Evolutionary conservation across 2,888 invertebrate genomes (phyloP).

Genomic region (Melikaiella ostensackeni): DNA sequence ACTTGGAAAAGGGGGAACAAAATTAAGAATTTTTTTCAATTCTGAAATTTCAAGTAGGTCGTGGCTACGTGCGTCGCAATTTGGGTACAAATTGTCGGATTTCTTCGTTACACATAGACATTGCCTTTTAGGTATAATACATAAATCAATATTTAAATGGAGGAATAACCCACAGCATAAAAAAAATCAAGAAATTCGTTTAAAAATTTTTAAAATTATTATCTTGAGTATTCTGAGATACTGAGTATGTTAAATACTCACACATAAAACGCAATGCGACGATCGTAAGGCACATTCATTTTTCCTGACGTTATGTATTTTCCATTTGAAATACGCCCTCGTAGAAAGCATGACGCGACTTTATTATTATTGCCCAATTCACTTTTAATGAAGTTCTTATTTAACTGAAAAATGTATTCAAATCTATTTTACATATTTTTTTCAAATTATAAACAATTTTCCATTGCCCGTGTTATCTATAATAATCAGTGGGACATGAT

Average conservation of each 20-base stretch:
- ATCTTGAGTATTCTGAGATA: background rate
- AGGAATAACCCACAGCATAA: too few species aligned
- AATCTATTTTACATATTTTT: background rate
- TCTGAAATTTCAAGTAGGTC: too few species aligned
- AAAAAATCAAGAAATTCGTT: background rate
- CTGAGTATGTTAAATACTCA: background rate
- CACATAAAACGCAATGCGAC: background rate
- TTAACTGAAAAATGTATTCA: background rate
- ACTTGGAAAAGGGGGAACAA: too few species aligned
- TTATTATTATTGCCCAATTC: background rate
- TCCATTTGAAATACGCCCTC: conserved; percentile 14
- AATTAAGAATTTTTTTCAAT: too few species aligned
- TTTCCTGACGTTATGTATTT: conserved; percentile 29
- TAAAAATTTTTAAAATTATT: background rate
- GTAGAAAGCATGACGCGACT: conserved; percentile 16
- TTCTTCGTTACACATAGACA: too few species aligned
- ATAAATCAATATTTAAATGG: too few species aligned
- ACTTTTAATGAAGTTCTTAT: background rate
- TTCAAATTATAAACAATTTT: background rate
- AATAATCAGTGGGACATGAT: too few species aligned
- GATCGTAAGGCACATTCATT: conserved; percentile 22
- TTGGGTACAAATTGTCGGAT: too few species aligned
- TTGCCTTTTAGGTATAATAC: too few species aligned
- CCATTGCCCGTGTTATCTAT: too few species aligned
- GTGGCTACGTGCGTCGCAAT: too few species aligned